Evolutionary conservation across 1,140 invertebrate genomes (phyloP).

Genomic region (Antheraea pernyi): DNA sequence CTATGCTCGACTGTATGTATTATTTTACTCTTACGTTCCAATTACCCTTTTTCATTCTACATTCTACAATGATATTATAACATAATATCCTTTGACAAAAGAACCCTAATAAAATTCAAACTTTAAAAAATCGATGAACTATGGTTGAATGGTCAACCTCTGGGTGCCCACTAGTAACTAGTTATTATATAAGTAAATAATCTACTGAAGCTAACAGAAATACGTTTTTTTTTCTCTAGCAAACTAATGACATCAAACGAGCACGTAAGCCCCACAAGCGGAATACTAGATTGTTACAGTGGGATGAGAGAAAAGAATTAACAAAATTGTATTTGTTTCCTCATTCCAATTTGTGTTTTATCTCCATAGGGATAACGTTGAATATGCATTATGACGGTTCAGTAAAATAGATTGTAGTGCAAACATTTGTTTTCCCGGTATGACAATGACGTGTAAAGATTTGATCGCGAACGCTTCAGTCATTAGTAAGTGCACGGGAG

Average conservation of each 20-base stretch:
- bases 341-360: neutral
- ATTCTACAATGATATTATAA: no score
- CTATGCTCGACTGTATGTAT: no score
- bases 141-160: no score
- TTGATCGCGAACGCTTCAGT: neutral
- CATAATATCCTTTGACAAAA: no score
- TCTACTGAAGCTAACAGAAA: neutral
- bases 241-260: constrained; percentile 3
- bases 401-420: neutral
- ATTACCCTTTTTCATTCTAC: no score
- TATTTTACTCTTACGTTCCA: no score
- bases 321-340: neutral
- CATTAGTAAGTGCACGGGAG: neutral
- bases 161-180: no score
- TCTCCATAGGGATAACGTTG: neutral
- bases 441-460: constrained; percentile 1
- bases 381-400: neutral
- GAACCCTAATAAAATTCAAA: no score
- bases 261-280: neutral
- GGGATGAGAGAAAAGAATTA: neutral
- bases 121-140: no score
- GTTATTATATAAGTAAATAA: neutral
- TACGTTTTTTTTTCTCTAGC: neutral
- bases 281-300: constrained; percentile 1
- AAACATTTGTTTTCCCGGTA: neutral